Evolutionary conservation across 2,113 vertebrate genomes (phyloP).

Genomic region (Azemiops feae): DNA sequence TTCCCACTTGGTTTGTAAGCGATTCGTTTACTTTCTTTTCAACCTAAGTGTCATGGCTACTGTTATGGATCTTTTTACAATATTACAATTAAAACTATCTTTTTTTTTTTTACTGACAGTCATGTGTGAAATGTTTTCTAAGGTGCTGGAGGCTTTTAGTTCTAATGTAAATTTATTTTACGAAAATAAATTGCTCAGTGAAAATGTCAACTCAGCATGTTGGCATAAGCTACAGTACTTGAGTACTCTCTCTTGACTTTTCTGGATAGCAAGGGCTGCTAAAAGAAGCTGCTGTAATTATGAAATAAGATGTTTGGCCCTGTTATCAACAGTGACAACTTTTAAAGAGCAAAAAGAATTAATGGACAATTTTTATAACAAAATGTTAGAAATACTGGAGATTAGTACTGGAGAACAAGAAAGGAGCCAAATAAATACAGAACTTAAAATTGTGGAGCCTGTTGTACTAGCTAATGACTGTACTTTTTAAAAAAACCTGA

Average conservation of each 20-base stretch:
- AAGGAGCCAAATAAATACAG: neutral
- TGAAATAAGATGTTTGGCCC: neutral
- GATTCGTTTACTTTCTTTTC: conserved; percentile 1
- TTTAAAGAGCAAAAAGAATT: neutral
- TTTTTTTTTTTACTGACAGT: neutral
- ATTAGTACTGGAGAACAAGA: neutral
- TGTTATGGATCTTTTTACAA: neutral
- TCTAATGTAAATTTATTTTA: neutral
- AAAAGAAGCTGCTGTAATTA: neutral
- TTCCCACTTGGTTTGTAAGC: conserved; percentile 5
- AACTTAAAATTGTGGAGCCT: neutral
- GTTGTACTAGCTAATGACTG: neutral
- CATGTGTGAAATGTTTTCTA: neutral
- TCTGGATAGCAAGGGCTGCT: neutral
- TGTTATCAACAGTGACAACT: neutral
- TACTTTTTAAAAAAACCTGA: neutral
- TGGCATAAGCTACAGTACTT: neutral
- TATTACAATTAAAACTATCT: neutral
- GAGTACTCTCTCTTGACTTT: neutral
- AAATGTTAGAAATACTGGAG: neutral
- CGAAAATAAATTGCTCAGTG: neutral
- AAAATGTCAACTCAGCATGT: neutral
- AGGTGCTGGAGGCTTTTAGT: neutral
- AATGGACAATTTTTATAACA: neutral
- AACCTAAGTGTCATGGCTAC: neutral